phyloP scores from a whole-genome alignment of 1,140 invertebrate species.

The Chlorops oryzae region DNA sequence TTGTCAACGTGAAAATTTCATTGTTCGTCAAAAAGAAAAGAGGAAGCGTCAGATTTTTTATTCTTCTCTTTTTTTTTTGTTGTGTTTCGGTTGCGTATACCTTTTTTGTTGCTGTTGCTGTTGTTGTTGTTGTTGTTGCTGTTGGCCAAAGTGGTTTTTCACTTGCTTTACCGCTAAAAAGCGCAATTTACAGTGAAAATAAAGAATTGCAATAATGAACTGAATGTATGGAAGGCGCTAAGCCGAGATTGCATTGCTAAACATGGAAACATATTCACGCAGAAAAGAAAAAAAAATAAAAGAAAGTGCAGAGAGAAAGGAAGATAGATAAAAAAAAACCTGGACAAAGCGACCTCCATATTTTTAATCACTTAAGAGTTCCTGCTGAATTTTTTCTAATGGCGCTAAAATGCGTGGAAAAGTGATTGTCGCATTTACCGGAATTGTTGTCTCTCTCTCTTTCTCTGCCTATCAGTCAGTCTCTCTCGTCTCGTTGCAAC shows the following conservation, averaged over 20 bases:
- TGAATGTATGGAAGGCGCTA: too few relatives aligned
- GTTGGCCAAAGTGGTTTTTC: conserved; percentile 47
- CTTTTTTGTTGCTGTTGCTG: conserved; percentile 1
- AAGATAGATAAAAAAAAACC: neutral
- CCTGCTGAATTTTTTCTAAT: too few relatives aligned
- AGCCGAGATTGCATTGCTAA: too few relatives aligned
- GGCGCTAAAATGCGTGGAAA: too few relatives aligned
- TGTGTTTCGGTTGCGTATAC: neutral
- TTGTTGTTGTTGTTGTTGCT: neutral
- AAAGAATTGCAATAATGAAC: too few relatives aligned
- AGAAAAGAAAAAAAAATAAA: conserved; percentile 20
- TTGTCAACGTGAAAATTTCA: conserved; percentile 5
- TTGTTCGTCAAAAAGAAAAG: too few relatives aligned
- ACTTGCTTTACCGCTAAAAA: conserved; percentile 47
- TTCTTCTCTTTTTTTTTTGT: conserved; percentile 1
- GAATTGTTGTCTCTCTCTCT: neutral
- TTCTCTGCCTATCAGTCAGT: neutral
- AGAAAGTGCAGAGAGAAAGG: neutral
- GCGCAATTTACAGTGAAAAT: conserved; percentile 13
- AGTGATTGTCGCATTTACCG: too few relatives aligned
- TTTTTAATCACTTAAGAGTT: neutral
- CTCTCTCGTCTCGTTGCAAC: too few relatives aligned
- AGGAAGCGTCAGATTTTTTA: neutral
- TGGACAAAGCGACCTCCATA: neutral
- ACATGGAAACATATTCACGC: too few relatives aligned